Evolutionary conservation across 2,888 invertebrate species (phyloP).

Genomic region (Drosophila merina): DNA sequence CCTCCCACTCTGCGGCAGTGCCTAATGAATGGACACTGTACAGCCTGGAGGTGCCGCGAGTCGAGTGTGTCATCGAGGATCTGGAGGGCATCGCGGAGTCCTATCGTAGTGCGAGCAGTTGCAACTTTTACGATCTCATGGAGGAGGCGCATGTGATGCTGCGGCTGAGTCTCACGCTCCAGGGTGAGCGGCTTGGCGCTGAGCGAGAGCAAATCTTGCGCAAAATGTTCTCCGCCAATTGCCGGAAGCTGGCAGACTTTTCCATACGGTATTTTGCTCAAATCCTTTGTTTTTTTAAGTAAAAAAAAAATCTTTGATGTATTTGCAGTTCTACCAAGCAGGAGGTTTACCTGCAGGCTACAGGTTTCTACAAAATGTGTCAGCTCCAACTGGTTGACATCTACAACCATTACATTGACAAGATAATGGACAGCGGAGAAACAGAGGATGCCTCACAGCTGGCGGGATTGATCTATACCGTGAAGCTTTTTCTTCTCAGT

Average conservation of each 20-base stretch:
- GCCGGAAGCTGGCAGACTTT: slow-evolving; percentile 82
- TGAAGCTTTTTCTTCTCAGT: slow-evolving; percentile 78
- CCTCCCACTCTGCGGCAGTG: slow-evolving; percentile 55
- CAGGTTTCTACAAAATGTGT: slow-evolving; percentile 83
- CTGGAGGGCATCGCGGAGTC: slow-evolving; percentile 88
- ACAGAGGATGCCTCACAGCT: slow-evolving; percentile 57
- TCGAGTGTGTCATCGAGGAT: slow-evolving; percentile 88
- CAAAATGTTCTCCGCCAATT: slow-evolving; percentile 78
- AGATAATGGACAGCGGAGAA: slow-evolving; percentile 54
- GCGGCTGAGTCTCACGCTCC: slow-evolving; percentile 81
- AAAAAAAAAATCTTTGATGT: no score
- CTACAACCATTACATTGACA: slow-evolving; percentile 77
- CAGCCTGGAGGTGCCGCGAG: slow-evolving; percentile 87
- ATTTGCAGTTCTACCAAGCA: slow-evolving; percentile 79
- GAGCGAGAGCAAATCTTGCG: slow-evolving; percentile 74
- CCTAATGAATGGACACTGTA: slow-evolving; percentile 89
- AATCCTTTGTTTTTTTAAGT: neutral
- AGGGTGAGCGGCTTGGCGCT: slow-evolving; percentile 67
- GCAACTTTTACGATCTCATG: slow-evolving; percentile 89
- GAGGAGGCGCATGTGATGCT: slow-evolving; percentile 90
- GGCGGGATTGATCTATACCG: slow-evolving; percentile 81
- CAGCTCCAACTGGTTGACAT: slow-evolving; percentile 79
- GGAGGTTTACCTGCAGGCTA: slow-evolving; percentile 82
- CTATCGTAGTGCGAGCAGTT: slow-evolving; percentile 87
- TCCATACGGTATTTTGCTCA: slow-evolving; percentile 75